Conservation (phyloP, 2,797 vertebrate genomes). For the Microctenopoma lineatum region DNA sequence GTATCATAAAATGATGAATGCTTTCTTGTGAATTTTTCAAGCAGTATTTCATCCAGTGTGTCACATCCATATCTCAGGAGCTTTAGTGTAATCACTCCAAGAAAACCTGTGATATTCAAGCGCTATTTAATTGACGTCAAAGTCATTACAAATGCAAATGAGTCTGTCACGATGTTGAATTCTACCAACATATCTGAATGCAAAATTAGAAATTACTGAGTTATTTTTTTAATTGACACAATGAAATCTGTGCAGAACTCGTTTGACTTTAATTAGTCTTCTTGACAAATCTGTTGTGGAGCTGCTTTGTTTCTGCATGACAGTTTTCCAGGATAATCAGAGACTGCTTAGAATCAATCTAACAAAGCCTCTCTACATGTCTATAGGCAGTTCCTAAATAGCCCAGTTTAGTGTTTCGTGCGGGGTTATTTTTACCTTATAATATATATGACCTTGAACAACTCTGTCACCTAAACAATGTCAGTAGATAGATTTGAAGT, state of each 20-base stretch:
- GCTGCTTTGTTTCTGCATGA: background rate
- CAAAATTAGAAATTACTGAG: slow-evolving; percentile 36
- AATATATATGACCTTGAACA: slow-evolving; percentile 32
- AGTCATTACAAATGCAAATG: slow-evolving; percentile 60
- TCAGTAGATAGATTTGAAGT: slow-evolving; percentile 23
- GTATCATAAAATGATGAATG: slow-evolving; percentile 54
- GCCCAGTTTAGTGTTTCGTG: slow-evolving; percentile 33
- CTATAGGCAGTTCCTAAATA: slow-evolving; percentile 28
- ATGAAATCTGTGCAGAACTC: slow-evolving; percentile 8
- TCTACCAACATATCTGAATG: slow-evolving; percentile 47
- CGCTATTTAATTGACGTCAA: slow-evolving; percentile 49
- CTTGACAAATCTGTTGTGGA: background rate
- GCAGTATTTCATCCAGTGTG: slow-evolving; percentile 36
- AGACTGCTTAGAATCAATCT: background rate
- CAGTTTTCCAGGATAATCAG: background rate
- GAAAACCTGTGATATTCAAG: slow-evolving; percentile 45
- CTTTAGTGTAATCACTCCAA: slow-evolving; percentile 46
- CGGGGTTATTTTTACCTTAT: slow-evolving; percentile 56
- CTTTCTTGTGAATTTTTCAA: slow-evolving; percentile 53
- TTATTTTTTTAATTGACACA: slow-evolving; percentile 36
- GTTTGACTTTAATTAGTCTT: background rate
- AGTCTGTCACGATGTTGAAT: slow-evolving; percentile 36
- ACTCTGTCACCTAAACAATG: slow-evolving; percentile 38
- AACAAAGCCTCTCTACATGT: background rate
- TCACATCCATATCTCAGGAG: slow-evolving; percentile 49